phyloP scores from a whole-genome alignment of 2,113 vertebrate genomes.

The Siniperca knerii region DNA sequence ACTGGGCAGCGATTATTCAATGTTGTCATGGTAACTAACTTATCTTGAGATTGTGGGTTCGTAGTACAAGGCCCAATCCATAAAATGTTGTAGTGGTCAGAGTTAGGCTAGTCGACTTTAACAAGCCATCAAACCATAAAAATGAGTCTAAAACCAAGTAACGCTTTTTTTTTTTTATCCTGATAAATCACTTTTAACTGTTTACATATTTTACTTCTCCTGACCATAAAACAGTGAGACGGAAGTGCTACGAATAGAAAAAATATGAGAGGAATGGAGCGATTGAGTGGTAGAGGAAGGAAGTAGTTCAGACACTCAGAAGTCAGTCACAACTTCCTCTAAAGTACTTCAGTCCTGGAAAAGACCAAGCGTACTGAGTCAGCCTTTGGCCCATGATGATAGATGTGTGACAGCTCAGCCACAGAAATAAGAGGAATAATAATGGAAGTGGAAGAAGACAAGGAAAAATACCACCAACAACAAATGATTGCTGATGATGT shows the following conservation, averaged over 20 bases:
- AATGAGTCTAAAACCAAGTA: neutral
- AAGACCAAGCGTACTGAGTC: neutral
- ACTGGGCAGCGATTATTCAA: neutral
- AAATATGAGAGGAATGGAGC: neutral
- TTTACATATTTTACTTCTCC: neutral
- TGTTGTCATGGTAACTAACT: conserved; percentile 44
- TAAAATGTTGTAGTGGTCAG: neutral
- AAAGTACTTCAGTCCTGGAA: conserved; percentile 15
- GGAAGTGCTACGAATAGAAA: neutral
- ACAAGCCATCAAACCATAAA: neutral
- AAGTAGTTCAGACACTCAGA: neutral
- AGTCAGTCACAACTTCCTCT: no score
- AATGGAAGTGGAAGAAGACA: neutral
- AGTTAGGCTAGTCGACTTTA: neutral
- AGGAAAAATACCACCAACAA: neutral
- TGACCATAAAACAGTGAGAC: no score
- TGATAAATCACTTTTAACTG: neutral
- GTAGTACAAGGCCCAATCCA: neutral
- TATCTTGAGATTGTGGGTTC: neutral
- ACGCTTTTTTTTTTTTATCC: neutral
- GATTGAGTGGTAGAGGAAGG: neutral
- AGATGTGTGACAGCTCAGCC: neutral
- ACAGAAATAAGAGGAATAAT: neutral
- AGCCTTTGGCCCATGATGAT: neutral
- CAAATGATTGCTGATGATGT: neutral